Evolutionary conservation across 2,888 invertebrate species (phyloP), one percentile per base, ranked within the genome.

Genomic region (Rotaria sp.): DNA sequence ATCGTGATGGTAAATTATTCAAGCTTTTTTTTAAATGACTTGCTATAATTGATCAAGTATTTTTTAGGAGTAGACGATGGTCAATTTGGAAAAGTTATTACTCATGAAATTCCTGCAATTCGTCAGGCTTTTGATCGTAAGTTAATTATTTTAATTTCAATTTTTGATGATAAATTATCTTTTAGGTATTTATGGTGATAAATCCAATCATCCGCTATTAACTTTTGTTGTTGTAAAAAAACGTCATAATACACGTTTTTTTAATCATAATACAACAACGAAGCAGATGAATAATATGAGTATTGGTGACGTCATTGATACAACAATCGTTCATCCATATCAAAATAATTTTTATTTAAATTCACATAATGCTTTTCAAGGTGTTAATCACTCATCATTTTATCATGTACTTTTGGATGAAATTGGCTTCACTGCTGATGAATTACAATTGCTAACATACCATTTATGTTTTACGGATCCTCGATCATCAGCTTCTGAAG

Each of bases 391-490:
- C 52, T 86, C 88, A 50, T 85, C 88, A 38, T 87, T 87, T 50
- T 88, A 88, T 59, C 84, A 85, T 75, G 85, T 87, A 24, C 52
- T 88, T 7, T 86, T 85, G 41, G 87, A 88, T 85, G 87, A 88
- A 55, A 88, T 87, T 59, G 85, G 87, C 48, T 88, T 87, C 86
- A 75, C 85, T 30, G 45, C 87, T 10, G 87, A 88, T 85, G 87
- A 87, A 80, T 85, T 88, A 35, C 88, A 88, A 84, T 50, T 41
- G 5, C 87, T 88, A 50, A 88, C 88, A 30, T 87, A 80, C 84
- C 75, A 80, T 84, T 84, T 88, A 48, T 88, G 87, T 80, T 80
- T 80, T 45, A 80, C 80, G 4, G 80, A 80, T 80, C 80, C 80
- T 45, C 21, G 80, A 11, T 80, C 80, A 80, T 80, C 80, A 45